A percentile compares a stretch with the other conserved stretches of the same genome.
phyloP scores from a whole-genome alignment of 2,113 vertebrate species.

The Heterochromis multidens region DNA sequence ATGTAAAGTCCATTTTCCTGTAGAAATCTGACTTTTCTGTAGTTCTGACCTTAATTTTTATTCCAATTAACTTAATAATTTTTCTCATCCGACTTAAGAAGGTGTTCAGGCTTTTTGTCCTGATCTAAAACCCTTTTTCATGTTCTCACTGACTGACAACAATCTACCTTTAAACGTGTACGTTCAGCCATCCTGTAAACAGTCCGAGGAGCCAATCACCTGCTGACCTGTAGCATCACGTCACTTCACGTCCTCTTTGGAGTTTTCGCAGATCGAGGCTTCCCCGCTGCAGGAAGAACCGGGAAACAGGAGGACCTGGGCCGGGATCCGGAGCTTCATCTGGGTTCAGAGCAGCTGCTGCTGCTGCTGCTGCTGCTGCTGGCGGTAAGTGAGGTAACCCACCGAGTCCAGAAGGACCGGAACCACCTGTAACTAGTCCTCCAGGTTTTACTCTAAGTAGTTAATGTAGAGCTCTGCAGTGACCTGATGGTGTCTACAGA shows the following conservation, averaged over 20 bases:
- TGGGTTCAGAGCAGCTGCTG: background rate
- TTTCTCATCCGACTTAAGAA: background rate
- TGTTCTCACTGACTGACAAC: background rate
- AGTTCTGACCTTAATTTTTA: background rate
- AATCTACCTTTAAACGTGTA: background rate
- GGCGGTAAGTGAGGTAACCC: background rate
- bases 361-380: background rate
- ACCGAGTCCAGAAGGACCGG: background rate
- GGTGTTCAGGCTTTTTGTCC: background rate
- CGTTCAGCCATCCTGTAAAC: background rate
- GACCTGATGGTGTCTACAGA: background rate
- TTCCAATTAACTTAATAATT: background rate
- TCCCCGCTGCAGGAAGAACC: background rate
- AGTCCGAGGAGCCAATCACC: slow-evolving; percentile 43
- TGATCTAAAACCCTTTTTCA: background rate
- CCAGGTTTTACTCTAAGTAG: background rate
- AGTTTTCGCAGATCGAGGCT: background rate
- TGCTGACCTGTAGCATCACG: slow-evolving; percentile 30
- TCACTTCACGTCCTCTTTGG: background rate
- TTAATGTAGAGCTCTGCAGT: background rate
- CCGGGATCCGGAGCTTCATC: background rate
- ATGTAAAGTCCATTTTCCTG: background rate
- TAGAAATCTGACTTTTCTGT: background rate
- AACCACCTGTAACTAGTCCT: background rate
- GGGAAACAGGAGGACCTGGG: background rate